Conservation (phyloP, 1,140 invertebrate species). For the Drosophila simulans region DNA sequence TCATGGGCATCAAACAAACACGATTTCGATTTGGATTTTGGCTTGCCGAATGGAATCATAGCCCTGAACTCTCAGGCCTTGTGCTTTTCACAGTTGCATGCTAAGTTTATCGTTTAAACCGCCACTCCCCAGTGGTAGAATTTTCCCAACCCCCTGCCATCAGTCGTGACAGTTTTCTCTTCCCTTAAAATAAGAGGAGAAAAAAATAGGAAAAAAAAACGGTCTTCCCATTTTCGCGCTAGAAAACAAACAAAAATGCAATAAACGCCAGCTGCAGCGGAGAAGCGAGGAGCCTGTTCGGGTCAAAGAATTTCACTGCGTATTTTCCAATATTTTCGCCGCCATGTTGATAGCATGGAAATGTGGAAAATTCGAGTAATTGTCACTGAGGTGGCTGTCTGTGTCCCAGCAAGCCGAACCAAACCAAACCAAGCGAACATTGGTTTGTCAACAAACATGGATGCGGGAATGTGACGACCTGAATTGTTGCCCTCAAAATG, state of each 20-base stretch:
- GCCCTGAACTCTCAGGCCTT: constrained; percentile 25
- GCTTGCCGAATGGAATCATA: constrained; percentile 5
- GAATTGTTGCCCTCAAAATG: constrained; percentile 20
- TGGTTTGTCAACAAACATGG: constrained; percentile 30
- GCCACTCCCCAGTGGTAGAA: background rate
- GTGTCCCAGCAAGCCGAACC: background rate
- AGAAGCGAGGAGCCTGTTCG: constrained; percentile 5
- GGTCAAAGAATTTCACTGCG: constrained; percentile 71
- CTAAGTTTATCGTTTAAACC: constrained; percentile 48
- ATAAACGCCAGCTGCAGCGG: constrained; percentile 66
- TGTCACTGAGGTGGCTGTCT: constrained; percentile 16
- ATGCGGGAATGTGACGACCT: constrained; percentile 32
- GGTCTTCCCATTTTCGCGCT: constrained; percentile 34
- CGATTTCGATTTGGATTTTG: constrained; percentile 28
- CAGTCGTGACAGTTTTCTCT: constrained; percentile 11
- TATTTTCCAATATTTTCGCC: constrained; percentile 54
- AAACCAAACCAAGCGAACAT: constrained; percentile 14
- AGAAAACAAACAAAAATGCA: constrained; percentile 70
- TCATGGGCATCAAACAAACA: constrained; percentile 47
- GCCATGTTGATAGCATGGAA: constrained; percentile 47
- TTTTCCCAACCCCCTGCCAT: background rate
- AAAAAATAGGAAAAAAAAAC: background rate
- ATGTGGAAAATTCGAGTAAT: constrained; percentile 64
- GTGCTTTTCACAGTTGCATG: constrained; percentile 63
- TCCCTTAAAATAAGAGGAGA: background rate